These are phyloP conservation scores for Rhombomys opimus DNA, from an alignment of 2,113 vertebrate genomes.

Conservation along the genomic window DNA sequence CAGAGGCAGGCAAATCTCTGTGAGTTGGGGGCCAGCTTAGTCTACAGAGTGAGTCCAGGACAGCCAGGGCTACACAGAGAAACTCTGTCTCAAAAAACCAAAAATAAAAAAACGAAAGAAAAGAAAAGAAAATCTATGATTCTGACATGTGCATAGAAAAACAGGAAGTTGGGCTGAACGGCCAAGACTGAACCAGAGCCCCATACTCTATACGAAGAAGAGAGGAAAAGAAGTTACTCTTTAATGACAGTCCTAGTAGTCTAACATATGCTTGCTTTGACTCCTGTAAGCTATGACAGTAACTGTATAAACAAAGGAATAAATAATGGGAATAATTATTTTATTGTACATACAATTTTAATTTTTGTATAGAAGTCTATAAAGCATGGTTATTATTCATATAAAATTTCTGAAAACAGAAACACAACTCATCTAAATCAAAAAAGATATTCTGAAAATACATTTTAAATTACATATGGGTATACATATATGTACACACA, in stretches of 20 bases:
- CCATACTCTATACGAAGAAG: background rate
- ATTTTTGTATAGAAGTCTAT: conserved; percentile 29
- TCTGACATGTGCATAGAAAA: background rate
- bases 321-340: background rate
- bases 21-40: too few species aligned
- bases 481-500: background rate
- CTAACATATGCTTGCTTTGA: too few species aligned
- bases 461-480: conserved; percentile 19
- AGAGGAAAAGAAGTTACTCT: background rate
- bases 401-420: conserved; percentile 39
- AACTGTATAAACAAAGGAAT: background rate
- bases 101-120: too few species aligned
- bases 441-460: conserved; percentile 47
- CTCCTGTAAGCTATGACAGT: too few species aligned
- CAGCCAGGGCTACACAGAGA: too few species aligned
- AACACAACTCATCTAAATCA: conserved; percentile 40
- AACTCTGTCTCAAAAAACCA: too few species aligned
- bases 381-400: background rate
- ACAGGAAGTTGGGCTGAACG: background rate
- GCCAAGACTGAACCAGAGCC: background rate
- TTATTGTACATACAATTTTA: conserved; percentile 29
- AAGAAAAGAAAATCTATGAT: background rate
- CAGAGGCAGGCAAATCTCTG: too few species aligned
- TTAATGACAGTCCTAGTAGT: background rate
- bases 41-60: too few species aligned